Evolutionary conservation across 2,113 vertebrate species (phyloP).

Genomic region (Probosciger aterrimus): DNA sequence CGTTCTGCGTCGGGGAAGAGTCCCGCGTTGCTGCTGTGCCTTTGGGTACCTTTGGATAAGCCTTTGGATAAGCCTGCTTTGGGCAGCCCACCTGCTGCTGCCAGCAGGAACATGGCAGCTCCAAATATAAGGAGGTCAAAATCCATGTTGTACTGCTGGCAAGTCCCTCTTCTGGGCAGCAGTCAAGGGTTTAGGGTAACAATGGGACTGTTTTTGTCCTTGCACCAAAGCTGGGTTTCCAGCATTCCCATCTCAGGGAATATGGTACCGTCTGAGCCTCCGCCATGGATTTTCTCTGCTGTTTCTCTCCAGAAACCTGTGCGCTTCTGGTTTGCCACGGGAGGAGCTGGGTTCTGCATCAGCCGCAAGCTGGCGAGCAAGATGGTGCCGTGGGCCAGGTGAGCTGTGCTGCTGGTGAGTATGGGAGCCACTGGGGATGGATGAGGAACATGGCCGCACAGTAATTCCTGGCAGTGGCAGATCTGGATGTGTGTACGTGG

Average conservation of each 20-base stretch:
- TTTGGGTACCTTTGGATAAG: neutral
- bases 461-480: neutral
- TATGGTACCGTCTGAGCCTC: neutral
- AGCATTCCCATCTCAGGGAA: neutral
- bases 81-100: neutral
- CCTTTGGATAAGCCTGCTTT: neutral
- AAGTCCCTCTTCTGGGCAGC: neutral
- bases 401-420: neutral
- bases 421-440: neutral
- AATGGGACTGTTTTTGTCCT: neutral
- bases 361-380: slow-evolving; percentile 83
- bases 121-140: neutral
- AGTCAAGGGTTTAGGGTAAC: neutral
- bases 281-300: neutral
- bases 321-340: slow-evolving; percentile 92
- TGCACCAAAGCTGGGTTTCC: neutral
- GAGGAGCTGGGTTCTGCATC: slow-evolving; percentile 93
- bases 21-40: neutral
- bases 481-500: neutral
- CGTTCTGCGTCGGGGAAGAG: neutral
- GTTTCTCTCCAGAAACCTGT: slow-evolving; percentile 79
- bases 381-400: slow-evolving; percentile 94
- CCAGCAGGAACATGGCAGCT: neutral
- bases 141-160: neutral
- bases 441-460: fast-evolving